Base-by-base conservation (phyloP, 2,888 invertebrate species). In the Carterocephalus palaemon region DNA sequence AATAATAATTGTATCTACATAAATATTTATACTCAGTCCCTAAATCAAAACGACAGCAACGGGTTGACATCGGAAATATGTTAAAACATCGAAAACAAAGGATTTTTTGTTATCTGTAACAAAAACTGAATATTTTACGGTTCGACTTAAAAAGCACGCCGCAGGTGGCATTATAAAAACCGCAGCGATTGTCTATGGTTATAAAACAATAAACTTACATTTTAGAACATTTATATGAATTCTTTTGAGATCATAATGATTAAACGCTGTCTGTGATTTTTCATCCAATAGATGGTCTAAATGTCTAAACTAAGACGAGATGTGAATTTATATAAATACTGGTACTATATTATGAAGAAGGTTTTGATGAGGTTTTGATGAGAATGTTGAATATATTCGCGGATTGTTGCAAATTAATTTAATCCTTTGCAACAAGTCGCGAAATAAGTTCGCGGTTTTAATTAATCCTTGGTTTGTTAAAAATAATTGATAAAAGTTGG, bases 131-230 rank as follows among this genome's bases (percentile, higher is more conserved):
- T 41, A 52, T 64, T 69, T 69, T 67, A 67, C 56, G 62, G 47
- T 62, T 56, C 56, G 47, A 31, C 62, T 40, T 32, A 60, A 64
- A 64, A 63, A 57, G 55, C 56, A 53, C 79, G 46, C 79, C 45
- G 54, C 80, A 74, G 80, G 80, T 73, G 73, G 74, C 54, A 56
- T 64, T 58, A 48, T 58, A 70, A 68, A 72, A 72, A 67, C 58
- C 45, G 64, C 60, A 68, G 62, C 64, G 64, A 67, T 58, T 57
- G 51, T 48, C 55, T 51, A 19, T 23, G 47, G 52, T 67, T 57
- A 54, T 67, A 65, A 69, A 68, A 71, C 64, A 67, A 69, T 63
- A 60, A 58, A 59, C 51, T 49, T 57, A 20, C 31, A n/a, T 37
- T 20, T 32, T 22, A 32, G 7, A 17, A 36, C 20, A 28, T 46